Conservation (phyloP, 2,113 vertebrate genomes). For the Brienomyrus longianalis region DNA sequence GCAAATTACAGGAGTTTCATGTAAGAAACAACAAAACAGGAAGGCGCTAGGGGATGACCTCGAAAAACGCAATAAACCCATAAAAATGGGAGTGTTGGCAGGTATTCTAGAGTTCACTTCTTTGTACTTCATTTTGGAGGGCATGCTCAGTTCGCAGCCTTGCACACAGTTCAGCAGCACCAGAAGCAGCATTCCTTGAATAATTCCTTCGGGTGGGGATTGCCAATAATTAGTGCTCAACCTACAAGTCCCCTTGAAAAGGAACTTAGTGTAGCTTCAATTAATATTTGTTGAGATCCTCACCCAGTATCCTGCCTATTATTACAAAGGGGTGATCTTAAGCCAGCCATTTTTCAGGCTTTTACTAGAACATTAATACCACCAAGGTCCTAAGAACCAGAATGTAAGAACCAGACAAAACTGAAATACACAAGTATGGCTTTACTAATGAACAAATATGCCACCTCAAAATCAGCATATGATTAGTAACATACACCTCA, state of each 20-base stretch:
- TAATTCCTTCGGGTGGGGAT: neutral
- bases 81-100: neutral
- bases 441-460: no score
- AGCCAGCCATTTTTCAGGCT: neutral
- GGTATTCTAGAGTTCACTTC: neutral
- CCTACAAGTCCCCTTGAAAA: neutral
- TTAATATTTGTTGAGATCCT: neutral
- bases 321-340: neutral
- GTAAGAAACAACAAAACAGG: neutral
- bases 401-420: no score
- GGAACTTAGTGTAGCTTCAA: neutral
- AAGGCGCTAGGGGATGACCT: neutral
- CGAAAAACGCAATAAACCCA: neutral
- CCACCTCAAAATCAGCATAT: no score
- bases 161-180: neutral
- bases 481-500: neutral
- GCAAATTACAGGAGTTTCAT: neutral
- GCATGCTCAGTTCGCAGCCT: neutral
- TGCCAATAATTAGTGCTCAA: neutral
- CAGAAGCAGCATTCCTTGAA: neutral
- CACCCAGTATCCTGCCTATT: no score
- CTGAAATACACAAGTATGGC: neutral
- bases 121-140: neutral
- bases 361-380: neutral
- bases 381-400: neutral